Base-by-base conservation (phyloP, 2,888 invertebrate species). In the Uloborus plumipes region DNA sequence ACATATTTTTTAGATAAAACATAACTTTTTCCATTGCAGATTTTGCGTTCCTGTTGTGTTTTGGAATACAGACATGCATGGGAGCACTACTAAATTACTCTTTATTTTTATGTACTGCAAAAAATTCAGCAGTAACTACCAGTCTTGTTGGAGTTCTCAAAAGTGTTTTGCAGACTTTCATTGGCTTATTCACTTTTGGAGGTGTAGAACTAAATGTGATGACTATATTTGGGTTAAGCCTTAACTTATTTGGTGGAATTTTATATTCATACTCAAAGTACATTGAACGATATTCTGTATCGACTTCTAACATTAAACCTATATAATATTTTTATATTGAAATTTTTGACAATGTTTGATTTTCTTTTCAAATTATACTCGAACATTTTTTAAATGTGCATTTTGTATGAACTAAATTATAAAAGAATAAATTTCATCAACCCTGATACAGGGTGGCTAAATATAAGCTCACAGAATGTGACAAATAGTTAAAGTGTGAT, bases 71-170 rank as follows among this genome's bases (percentile, higher is more conserved):
- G 11, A 86, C 87, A 72, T 51, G 84, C 50, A 86, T 88, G 59
- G 89, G 89, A 0, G 88, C 88, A 67, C 85, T 90, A 16, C 86
- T 90, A 50, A 90, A 90, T 85, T 90, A 89, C 86, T 88, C 89
- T 1, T 86, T 90, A 67, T 90, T 90, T 86, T 86, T 90, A 66
- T 90, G 90, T 85, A 90, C 90, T 0, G 88, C 88, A 58, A 86
- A 89, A 74, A 90, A 89, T 61, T 89, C 89, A 13, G 90, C 90
- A 1, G 85, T 90, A 39, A 90, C 90, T 2, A 90, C 90, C 0
- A 89, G 89, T 86, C 87, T 90, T 4, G 88, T 89, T 0, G 90
- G 90, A 4, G 88, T 89, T 2, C 85, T 89, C 14, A 90, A 90
- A 85, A 89, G 89, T 53, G 87, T 89, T 26, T 85, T 88, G 11